Evolutionary conservation across 2,797 vertebrate genomes (phyloP).

Genomic region (Sebastes miniatus): DNA sequence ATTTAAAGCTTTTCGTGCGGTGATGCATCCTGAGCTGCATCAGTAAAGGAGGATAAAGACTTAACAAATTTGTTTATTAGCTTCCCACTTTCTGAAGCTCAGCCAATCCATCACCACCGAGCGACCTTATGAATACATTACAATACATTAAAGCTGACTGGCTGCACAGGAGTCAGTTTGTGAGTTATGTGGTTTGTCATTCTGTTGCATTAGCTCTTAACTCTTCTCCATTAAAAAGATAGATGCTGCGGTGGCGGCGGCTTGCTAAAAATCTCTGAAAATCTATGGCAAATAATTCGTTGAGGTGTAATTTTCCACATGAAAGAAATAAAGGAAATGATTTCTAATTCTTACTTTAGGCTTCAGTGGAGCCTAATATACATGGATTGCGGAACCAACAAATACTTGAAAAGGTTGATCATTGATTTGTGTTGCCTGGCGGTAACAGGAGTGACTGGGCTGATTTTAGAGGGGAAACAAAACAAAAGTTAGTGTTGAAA

Average conservation of each 20-base stretch:
- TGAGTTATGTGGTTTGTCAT: slow-evolving; percentile 62
- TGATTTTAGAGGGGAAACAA: not conserved
- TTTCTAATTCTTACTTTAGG: slow-evolving; percentile 5
- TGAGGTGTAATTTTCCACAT: slow-evolving; percentile 19
- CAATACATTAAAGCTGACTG: slow-evolving; percentile 83
- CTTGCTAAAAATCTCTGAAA: not conserved
- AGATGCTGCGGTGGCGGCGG: not conserved
- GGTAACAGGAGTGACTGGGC: not conserved
- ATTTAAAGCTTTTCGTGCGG: not conserved
- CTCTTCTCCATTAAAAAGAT: slow-evolving; percentile 47
- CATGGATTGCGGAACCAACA: not conserved
- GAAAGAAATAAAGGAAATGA: slow-evolving; percentile 9
- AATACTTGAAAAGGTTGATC: slow-evolving; percentile 12
- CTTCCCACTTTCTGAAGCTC: slow-evolving; percentile 70
- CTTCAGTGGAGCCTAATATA: slow-evolving; percentile 5
- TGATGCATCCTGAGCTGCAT: slow-evolving; percentile 20
- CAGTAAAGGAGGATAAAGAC: slow-evolving; percentile 38
- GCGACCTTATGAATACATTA: slow-evolving; percentile 82
- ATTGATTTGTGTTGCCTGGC: slow-evolving; percentile 14
- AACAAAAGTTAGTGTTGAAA: not conserved
- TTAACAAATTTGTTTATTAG: slow-evolving; percentile 66
- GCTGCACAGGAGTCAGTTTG: slow-evolving; percentile 68
- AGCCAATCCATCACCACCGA: slow-evolving; percentile 80
- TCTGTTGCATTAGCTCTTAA: slow-evolving; percentile 60
- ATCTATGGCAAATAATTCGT: slow-evolving; percentile 6